Conservation (phyloP, 2,797 vertebrate species). For the Chaenodraco wilsoni region DNA sequence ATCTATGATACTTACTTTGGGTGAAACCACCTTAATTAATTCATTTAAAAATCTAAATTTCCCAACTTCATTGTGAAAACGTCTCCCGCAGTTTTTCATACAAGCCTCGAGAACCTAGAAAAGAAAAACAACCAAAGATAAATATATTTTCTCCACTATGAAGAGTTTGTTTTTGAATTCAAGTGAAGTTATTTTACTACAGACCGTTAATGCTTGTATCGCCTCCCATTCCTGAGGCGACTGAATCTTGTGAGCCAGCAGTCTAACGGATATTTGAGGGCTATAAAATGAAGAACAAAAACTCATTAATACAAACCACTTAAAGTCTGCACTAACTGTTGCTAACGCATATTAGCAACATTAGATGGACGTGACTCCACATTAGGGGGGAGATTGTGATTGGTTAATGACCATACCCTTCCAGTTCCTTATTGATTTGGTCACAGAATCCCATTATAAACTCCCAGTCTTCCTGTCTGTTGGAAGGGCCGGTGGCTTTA, state of each 20-base stretch:
- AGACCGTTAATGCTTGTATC: slow-evolving; percentile 91
- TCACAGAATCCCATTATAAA: slow-evolving; percentile 97
- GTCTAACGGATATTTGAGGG: slow-evolving; percentile 92
- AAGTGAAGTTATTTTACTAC: slow-evolving; percentile 52
- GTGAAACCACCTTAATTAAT: slow-evolving; percentile 95
- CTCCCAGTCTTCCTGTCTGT: slow-evolving; percentile 96
- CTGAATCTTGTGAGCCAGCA: slow-evolving; percentile 95
- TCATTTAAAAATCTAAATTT: slow-evolving; percentile 97
- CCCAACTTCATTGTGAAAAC: slow-evolving; percentile 95
- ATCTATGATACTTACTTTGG: slow-evolving; percentile 86
- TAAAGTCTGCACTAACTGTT: background rate
- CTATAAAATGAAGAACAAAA: slow-evolving; percentile 72
- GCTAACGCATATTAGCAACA: background rate
- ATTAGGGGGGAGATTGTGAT: slow-evolving; percentile 11
- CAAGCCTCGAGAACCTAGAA: slow-evolving; percentile 92
- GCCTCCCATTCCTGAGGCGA: slow-evolving; percentile 98
- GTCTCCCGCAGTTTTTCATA: slow-evolving; percentile 95
- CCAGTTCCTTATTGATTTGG: slow-evolving; percentile 95
- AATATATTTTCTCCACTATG: background rate
- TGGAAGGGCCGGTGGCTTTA: slow-evolving; percentile 95
- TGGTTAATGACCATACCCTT: slow-evolving; percentile 86
- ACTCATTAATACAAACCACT: background rate
- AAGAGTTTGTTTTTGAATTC: too few species aligned
- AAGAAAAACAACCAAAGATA: background rate
- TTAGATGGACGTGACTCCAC: slow-evolving; percentile 5